Conservation (phyloP, 1,140 invertebrate genomes). For the Drosophila hydei region DNA sequence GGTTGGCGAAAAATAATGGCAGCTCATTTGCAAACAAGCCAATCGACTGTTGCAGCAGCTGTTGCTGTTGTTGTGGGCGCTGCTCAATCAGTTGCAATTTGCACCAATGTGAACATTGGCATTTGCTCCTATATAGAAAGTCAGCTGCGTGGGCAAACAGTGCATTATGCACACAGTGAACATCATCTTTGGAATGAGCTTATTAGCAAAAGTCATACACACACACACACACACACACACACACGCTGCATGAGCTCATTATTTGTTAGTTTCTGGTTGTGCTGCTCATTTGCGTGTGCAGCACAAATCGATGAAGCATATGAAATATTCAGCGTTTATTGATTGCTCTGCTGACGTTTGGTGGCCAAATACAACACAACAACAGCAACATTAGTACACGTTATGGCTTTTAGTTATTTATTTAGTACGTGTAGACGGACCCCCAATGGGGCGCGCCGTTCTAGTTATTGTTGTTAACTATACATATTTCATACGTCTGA, state of each 20-base stretch:
- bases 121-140: constrained; percentile 48
- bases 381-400: constrained; percentile 6
- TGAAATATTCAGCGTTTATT: constrained; percentile 38
- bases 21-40: constrained; percentile 77
- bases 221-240: constrained; percentile 15
- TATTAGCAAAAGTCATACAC: constrained; percentile 25
- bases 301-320: constrained; percentile 24
- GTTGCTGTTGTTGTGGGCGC: constrained; percentile 48
- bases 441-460: too few relatives aligned
- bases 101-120: constrained; percentile 36
- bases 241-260: constrained; percentile 29
- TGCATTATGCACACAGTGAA: constrained; percentile 30
- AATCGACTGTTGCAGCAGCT: constrained; percentile 47
- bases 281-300: constrained; percentile 10
- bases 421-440: background rate
- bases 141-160: constrained; percentile 20
- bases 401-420: constrained; percentile 23
- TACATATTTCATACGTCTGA: constrained; percentile 6
- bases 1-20: constrained; percentile 64
- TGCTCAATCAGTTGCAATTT: constrained; percentile 76
- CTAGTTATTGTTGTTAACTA: background rate
- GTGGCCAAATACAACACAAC: constrained; percentile 4
- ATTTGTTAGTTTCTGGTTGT: constrained; percentile 16
- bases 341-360: constrained; percentile 21
- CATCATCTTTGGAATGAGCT: constrained; percentile 21